phyloP scores from a whole-genome alignment of 2,888 invertebrate genomes.

The Chymomyza caudatula region DNA sequence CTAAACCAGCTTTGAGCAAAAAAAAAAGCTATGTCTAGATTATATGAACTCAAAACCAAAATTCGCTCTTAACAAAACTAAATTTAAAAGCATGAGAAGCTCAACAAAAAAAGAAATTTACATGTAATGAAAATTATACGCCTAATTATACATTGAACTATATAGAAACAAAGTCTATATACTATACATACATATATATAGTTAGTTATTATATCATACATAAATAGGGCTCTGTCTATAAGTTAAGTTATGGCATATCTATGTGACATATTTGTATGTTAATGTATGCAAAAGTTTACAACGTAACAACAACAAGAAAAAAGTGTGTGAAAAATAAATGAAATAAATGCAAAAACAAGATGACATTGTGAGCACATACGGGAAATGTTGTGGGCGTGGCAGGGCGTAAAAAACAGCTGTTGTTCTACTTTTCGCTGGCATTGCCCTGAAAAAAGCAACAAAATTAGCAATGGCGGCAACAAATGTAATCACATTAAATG shows the following conservation, averaged over 20 bases:
- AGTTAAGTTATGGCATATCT: conserved; percentile 56
- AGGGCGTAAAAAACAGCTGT: neutral
- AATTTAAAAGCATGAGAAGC: conserved; percentile 41
- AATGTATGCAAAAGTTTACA: conserved; percentile 61
- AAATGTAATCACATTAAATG: conserved; percentile 36
- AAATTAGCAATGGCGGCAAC: neutral
- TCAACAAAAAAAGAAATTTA: conserved; percentile 32
- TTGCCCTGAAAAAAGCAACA: neutral
- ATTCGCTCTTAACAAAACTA: conserved; percentile 39
- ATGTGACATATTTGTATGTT: conserved; percentile 66
- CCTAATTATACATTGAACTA: conserved; percentile 21
- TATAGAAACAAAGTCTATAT: neutral
- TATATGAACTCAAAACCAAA: neutral
- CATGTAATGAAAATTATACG: conserved; percentile 14
- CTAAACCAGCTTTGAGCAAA: conserved; percentile 22
- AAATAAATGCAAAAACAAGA: neutral
- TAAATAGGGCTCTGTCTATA: conserved; percentile 19
- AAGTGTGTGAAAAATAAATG: conserved; percentile 30
- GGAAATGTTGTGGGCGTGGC: conserved; percentile 5
- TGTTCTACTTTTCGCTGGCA: neutral
- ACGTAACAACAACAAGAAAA: conserved; percentile 30
- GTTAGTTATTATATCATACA: conserved; percentile 42
- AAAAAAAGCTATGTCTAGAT: too few relatives aligned
- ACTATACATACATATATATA: conserved; percentile 10
- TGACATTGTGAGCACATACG: neutral